phyloP scores from a whole-genome alignment of 2,888 invertebrate genomes.

The Smittia sp. region DNA sequence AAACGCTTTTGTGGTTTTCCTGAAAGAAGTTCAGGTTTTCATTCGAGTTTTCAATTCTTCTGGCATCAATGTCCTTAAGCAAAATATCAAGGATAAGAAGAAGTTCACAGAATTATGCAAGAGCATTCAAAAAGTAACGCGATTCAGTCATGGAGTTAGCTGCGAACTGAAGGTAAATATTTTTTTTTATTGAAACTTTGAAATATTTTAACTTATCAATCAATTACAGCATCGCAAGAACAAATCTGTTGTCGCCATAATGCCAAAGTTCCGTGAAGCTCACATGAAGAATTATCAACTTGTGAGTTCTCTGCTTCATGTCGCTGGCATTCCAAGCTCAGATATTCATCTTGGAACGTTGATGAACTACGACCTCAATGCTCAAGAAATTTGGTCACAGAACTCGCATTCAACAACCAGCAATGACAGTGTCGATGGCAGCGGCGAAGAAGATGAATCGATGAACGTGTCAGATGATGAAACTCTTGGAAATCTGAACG shows the following conservation, averaged over 20 bases:
- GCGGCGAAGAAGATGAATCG: neutral
- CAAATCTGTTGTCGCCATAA: neutral
- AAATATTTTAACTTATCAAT: neutral
- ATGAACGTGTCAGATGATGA: neutral
- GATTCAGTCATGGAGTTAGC: slow-evolving; percentile 4
- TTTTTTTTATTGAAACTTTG: neutral
- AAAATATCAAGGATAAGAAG: neutral
- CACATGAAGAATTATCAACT: slow-evolving; percentile 13
- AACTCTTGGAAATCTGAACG: neutral
- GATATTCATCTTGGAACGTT: neutral
- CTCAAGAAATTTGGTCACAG: slow-evolving; percentile 28
- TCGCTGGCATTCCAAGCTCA: neutral
- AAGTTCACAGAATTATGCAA: slow-evolving; percentile 9
- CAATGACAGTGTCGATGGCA: neutral
- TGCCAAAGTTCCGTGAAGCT: slow-evolving; percentile 29
- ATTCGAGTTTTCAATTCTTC: slow-evolving; percentile 1
- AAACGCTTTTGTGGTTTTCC: slow-evolving; percentile 1
- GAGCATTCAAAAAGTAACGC: neutral
- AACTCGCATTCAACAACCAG: slow-evolving; percentile 4
- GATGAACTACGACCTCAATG: slow-evolving; percentile 12
- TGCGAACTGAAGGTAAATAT: slow-evolving; percentile 25
- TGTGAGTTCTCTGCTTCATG: neutral
- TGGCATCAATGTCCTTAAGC: slow-evolving; percentile 24
- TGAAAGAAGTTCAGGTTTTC: slow-evolving; percentile 25
- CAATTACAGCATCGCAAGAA: slow-evolving; percentile 29